Evolutionary conservation across 2,888 invertebrate genomes (phyloP).

Genomic region (Muscina levida): DNA sequence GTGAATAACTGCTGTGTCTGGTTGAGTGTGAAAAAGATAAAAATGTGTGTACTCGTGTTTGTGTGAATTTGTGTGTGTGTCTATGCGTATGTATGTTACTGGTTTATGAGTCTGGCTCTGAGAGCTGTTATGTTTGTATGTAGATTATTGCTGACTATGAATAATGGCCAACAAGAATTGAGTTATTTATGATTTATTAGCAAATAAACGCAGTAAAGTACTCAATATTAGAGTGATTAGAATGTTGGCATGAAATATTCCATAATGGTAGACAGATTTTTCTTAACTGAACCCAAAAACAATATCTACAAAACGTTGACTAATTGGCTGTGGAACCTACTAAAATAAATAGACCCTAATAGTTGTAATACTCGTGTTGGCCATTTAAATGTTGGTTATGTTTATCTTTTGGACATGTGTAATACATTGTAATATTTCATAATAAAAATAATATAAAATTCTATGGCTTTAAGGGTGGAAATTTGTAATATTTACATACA

Average conservation of each 20-base stretch:
- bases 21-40: slow-evolving; percentile 17
- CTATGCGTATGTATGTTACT: background rate
- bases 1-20: slow-evolving; percentile 28
- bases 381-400: too few relatives aligned
- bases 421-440: too few relatives aligned
- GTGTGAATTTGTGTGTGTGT: slow-evolving; percentile 3
- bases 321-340: background rate
- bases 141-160: slow-evolving; percentile 47
- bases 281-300: background rate
- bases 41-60: slow-evolving; percentile 6
- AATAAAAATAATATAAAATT: too few relatives aligned
- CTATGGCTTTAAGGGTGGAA: too few relatives aligned
- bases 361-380: slow-evolving; percentile 7
- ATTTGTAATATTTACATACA: too few relatives aligned
- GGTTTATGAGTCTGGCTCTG: too few relatives aligned
- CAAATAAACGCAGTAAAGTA: slow-evolving; percentile 23
- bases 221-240: slow-evolving; percentile 35
- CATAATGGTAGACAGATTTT: background rate
- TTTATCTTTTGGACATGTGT: too few relatives aligned
- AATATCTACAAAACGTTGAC: background rate
- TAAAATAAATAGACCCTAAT: slow-evolving; percentile 13
- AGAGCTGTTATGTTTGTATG: too few relatives aligned
- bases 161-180: slow-evolving; percentile 46
- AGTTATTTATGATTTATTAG: slow-evolving; percentile 52
- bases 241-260: slow-evolving; percentile 17